Conservation (phyloP, 2,113 vertebrate genomes). For the Aphyosemion australe region DNA sequence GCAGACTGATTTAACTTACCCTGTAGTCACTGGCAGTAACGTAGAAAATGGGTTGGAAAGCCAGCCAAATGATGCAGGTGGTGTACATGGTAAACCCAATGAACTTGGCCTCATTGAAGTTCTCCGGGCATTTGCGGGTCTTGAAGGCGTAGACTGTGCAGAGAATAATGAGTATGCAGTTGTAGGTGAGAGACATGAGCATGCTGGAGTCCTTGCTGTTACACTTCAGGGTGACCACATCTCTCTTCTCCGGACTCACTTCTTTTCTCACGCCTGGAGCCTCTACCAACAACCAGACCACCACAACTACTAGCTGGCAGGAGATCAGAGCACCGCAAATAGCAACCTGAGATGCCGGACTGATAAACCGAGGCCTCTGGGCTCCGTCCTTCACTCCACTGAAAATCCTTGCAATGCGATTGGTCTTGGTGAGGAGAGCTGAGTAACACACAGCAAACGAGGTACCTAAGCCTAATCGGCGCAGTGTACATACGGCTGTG, state of each 20-base stretch:
- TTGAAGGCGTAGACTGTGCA: conserved; percentile 99
- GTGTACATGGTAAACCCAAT: conserved; percentile 99
- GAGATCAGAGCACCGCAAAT: conserved; percentile 95
- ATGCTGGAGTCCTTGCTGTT: conserved; percentile 96
- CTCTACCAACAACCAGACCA: conserved; percentile 93
- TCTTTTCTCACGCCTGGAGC: conserved; percentile 92
- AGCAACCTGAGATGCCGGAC: conserved; percentile 93
- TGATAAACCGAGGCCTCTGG: conserved; percentile 94
- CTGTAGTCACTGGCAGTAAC: conserved; percentile 98
- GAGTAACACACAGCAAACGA: conserved; percentile 98
- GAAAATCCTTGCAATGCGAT: conserved; percentile 96
- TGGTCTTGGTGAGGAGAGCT: conserved; percentile 96
- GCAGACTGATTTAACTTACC: conserved; percentile 78
- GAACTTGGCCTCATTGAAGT: conserved; percentile 99
- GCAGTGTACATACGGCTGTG: conserved; percentile 86
- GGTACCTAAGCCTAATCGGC: conserved; percentile 91
- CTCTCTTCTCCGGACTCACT: conserved; percentile 88
- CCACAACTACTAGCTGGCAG: conserved; percentile 91
- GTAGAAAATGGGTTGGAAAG: conserved; percentile 98
- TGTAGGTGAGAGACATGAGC: conserved; percentile 95
- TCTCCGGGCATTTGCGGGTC: conserved; percentile 98
- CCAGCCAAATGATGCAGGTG: conserved; percentile 99
- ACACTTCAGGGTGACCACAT: conserved; percentile 95
- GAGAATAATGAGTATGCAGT: conserved; percentile 94
- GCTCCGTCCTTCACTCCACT: conserved; percentile 92